These are phyloP conservation scores for Aphelocoma californica DNA, from an alignment of 2,797 vertebrate species.

Conservation along the genomic window DNA sequence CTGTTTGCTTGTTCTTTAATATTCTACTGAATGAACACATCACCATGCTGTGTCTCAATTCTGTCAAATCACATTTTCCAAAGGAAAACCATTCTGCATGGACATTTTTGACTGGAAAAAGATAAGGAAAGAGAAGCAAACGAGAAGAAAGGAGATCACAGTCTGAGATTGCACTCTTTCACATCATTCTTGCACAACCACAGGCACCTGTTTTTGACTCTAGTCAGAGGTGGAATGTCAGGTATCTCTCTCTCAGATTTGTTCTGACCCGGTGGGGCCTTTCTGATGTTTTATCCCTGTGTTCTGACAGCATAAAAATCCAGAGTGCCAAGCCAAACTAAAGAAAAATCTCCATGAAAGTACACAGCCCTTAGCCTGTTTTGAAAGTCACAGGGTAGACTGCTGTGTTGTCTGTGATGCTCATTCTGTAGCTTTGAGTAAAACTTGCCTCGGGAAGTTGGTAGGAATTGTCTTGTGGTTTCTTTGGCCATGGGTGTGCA, in stretches of 20 bases:
- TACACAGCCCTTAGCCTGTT: not conserved
- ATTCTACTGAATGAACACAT: constrained; percentile 4
- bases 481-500: not conserved
- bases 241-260: not conserved
- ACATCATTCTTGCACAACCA: not conserved
- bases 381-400: not conserved
- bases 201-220: not conserved
- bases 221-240: not conserved
- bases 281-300: not conserved
- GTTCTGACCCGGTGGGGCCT: not conserved
- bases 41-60: not conserved
- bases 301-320: not conserved
- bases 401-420: not conserved
- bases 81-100: not conserved
- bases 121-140: not conserved
- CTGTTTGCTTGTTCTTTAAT: constrained; percentile 23
- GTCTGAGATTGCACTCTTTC: not conserved
- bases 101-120: constrained; percentile 8
- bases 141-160: not conserved
- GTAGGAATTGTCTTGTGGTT: not conserved
- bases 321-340: not conserved
- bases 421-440: not conserved
- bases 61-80: constrained; percentile 24
- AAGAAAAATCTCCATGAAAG: not conserved
- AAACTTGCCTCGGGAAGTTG: not conserved